Percentiles rank a stretch among this genome's conserved stretches.
Evolutionary conservation across 2,888 invertebrate species (phyloP).

Genomic region (Ichneumon xanthorius): DNA sequence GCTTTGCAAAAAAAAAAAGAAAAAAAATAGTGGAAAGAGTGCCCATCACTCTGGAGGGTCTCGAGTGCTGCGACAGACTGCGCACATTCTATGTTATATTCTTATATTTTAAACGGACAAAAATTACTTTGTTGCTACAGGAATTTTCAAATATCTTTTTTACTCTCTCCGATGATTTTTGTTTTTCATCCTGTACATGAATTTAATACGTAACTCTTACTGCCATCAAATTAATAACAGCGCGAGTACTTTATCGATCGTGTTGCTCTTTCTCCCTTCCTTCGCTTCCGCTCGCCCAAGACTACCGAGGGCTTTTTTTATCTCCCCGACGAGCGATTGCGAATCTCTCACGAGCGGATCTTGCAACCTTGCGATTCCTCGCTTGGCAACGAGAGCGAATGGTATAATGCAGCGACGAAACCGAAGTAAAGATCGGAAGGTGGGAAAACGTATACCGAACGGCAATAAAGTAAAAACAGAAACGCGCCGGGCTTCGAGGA

Average conservation of each 20-base stretch:
- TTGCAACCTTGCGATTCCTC: constrained; percentile 35
- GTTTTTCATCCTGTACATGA: no score
- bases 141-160: no score
- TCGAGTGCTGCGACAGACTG: constrained; percentile 35
- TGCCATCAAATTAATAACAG: neutral
- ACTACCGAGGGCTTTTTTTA: constrained; percentile 31
- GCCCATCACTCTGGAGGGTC: constrained; percentile 6
- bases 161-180: no score
- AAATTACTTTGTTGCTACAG: neutral
- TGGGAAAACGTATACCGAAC: neutral
- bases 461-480: neutral
- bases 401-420: neutral
- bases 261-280: constrained; percentile 18
- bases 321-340: constrained; percentile 9
- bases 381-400: constrained; percentile 29
- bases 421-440: constrained; percentile 4
- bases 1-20: neutral
- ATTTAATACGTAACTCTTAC: neutral
- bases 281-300: constrained; percentile 8
- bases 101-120: neutral
- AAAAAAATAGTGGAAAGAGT: constrained; percentile 2
- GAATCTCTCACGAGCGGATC: constrained; percentile 6
- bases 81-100: neutral
- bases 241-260: constrained; percentile 12
- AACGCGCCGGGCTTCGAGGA: constrained; percentile 24